Base-by-base conservation (phyloP, 2,113 vertebrate genomes). In the Chloropsis cyanopogon region DNA sequence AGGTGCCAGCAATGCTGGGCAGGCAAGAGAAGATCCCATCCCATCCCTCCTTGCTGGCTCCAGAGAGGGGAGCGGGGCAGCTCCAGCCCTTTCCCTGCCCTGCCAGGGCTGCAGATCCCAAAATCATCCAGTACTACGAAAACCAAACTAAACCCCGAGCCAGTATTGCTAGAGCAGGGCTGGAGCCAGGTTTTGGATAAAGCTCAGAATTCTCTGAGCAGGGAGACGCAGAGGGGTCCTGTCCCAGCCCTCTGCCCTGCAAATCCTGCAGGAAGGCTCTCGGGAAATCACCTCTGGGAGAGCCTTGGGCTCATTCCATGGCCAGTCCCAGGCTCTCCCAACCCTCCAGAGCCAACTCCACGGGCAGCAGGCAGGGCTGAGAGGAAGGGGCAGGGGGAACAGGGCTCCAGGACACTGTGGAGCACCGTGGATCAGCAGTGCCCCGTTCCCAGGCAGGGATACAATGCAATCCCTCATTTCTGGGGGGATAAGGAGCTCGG, bases 81-180 rank as follows among this genome's bases (percentile, higher is more conserved):
- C 72, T 59, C 88, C 85, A 83, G 78, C 63, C 66, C 79, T 35
- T 65, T 31, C 39, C 57, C 29, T 52, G 54, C 50, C 60, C 57
- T 79, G 66, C 80, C 54, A 8, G 31, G 53, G 42, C 61, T 24
- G 83, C 47, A 3, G 5, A 20, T 25, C 66, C 64, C 20, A 3
- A 13, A 49, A 5, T 0, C 57, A 29, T 12, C 59, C 60, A 12
- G 50, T 1, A 29, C 42, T 24, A 26, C 2, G 57, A 17, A 77
- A 84, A 88, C 9, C 47, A 9, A 21, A 71, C 31, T 44, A 35
- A 75, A 86, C 80, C 76, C 42, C 11, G 57, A 75, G 57, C n/a
- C 6, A 2, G 66, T 92, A 93, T 93, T 92, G 94, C 91, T 92
- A 87, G 69, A 72, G 89, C 54, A 52, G 68, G 81, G 60, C 86